These are phyloP conservation scores for Callipepla californica DNA, from an alignment of 2,113 vertebrate species.

Conservation along the genomic window DNA sequence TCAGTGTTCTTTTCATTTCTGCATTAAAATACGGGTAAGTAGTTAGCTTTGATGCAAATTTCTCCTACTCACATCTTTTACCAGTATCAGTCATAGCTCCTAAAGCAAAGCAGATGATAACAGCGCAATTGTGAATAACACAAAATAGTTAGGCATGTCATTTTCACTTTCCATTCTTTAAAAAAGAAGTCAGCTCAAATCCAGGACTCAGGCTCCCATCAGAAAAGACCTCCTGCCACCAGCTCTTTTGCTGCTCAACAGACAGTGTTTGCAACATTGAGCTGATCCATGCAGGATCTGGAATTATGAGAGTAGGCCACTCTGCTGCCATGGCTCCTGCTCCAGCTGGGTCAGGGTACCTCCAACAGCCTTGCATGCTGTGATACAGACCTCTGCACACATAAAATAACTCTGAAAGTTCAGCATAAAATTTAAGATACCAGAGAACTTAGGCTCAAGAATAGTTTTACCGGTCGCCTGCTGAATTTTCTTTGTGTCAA, in stretches of 20 bases:
- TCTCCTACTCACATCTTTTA: not conserved
- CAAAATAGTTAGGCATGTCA: not conserved
- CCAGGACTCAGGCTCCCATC: not conserved
- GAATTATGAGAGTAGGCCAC: not conserved
- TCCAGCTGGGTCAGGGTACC: not conserved
- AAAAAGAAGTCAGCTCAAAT: not conserved
- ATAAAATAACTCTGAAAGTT: not conserved
- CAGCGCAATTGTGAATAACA: not conserved
- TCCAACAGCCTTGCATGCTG: accelerated
- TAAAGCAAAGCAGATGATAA: not conserved
- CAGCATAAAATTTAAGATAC: not conserved
- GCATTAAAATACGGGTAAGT: not conserved
- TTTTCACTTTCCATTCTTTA: not conserved
- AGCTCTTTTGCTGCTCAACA: not conserved
- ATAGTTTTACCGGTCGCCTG: not conserved
- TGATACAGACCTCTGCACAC: not conserved
- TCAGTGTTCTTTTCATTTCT: not conserved
- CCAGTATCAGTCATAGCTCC: not conserved
- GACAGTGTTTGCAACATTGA: accelerated
- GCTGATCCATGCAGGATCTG: not conserved
- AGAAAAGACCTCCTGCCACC: not conserved
- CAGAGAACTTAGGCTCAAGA: not conserved
- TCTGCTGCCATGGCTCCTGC: accelerated
- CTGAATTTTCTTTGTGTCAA: not conserved
- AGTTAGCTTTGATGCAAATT: conserved; percentile 11